These are phyloP conservation scores for Synaphobranchus kaupii DNA, from an alignment of 2,797 vertebrate genomes.

Conservation along the genomic window DNA sequence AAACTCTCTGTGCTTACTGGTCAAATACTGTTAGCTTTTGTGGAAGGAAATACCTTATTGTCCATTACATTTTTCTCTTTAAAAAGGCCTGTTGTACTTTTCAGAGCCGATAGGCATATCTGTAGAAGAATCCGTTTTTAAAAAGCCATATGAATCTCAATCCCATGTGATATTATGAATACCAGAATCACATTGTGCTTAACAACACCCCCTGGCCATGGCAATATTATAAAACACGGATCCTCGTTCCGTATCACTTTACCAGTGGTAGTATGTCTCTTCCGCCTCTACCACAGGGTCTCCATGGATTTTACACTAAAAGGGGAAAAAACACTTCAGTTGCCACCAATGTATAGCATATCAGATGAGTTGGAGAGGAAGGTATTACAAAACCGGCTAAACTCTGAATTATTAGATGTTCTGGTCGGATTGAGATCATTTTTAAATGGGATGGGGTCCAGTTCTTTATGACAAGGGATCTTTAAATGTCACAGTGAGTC, in stretches of 20 bases:
- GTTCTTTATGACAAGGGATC: background rate
- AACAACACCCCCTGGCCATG: background rate
- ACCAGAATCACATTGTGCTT: background rate
- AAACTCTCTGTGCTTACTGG: background rate
- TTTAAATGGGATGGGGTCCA: background rate
- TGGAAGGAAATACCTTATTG: background rate
- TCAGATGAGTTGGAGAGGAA: background rate
- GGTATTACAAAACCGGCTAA: background rate
- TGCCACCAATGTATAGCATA: background rate
- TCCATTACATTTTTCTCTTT: background rate
- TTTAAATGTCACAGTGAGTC: background rate
- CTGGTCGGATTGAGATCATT: background rate
- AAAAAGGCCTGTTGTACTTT: background rate
- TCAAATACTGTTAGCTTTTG: background rate
- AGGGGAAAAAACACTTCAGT: background rate
- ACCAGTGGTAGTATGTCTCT: background rate
- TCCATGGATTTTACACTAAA: background rate
- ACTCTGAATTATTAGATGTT: background rate
- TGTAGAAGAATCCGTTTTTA: too few species aligned
- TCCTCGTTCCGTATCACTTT: background rate
- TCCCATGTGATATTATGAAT: background rate
- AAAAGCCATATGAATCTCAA: too few species aligned
- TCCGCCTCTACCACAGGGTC: background rate
- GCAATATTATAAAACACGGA: background rate
- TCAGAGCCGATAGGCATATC: background rate